phyloP scores from a whole-genome alignment of 2,888 invertebrate species.

The Calameuta pallipes region DNA sequence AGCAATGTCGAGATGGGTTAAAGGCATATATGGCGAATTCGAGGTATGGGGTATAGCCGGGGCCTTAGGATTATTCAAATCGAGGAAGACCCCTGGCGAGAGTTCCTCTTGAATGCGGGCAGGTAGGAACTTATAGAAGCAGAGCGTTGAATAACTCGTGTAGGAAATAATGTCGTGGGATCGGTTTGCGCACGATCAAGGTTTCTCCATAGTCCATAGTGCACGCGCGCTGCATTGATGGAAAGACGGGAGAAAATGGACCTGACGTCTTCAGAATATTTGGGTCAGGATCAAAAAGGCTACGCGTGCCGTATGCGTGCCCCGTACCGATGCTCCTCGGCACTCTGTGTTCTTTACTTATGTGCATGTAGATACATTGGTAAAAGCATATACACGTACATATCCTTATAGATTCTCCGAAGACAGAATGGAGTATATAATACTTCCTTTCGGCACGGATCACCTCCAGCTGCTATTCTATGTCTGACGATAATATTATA shows the following conservation, averaged over 20 bases:
- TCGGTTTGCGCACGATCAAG: constrained; percentile 43
- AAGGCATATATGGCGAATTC: not conserved
- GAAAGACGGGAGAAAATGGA: constrained; percentile 30
- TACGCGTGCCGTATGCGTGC: not conserved
- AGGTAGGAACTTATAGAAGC: not conserved
- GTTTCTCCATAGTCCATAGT: constrained; percentile 31
- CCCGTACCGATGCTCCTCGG: not conserved
- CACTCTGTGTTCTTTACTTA: not conserved
- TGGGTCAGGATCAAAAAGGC: constrained; percentile 28
- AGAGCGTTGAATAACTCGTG: constrained; percentile 30
- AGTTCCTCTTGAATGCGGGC: constrained; percentile 24
- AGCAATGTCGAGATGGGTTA: not conserved
- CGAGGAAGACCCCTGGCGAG: constrained; percentile 30
- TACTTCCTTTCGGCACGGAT: constrained; percentile 14
- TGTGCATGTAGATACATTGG: not conserved
- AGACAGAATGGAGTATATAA: not conserved
- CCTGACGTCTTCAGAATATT: constrained; percentile 29
- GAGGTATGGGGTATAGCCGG: not conserved
- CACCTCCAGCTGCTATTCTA: constrained; percentile 30
- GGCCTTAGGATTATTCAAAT: constrained; percentile 48
- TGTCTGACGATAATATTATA: constrained; percentile 41
- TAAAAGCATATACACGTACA: not conserved
- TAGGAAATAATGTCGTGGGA: constrained; percentile 53
- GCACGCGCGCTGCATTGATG: constrained; percentile 1
- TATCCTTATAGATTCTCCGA: not conserved